Evolutionary conservation across 2,113 vertebrate species (phyloP).

Genomic region (Brachyistius frenatus): DNA sequence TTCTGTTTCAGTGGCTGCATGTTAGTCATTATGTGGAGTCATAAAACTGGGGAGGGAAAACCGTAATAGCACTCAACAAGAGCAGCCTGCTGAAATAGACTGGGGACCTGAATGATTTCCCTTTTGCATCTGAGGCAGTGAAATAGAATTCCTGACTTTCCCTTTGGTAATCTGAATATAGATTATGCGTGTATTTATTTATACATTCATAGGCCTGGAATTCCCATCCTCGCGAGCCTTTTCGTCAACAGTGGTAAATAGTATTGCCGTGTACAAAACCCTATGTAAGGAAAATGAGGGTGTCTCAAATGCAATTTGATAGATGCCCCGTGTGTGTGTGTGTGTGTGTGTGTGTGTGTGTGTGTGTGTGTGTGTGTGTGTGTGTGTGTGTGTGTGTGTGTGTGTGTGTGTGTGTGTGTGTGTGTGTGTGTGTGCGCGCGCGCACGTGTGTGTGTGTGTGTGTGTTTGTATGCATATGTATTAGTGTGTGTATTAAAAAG

Average conservation of each 20-base stretch:
- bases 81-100: conserved; percentile 58
- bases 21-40: conserved; percentile 73
- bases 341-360: conserved; percentile 6
- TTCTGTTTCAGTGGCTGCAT: conserved; percentile 66
- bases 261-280: conserved; percentile 48
- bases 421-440: conserved; percentile 3
- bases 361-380: not conserved
- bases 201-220: conserved; percentile 68
- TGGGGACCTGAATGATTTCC: conserved; percentile 68
- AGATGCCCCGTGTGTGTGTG: conserved; percentile 32
- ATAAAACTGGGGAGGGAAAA: conserved; percentile 69
- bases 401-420: conserved; percentile 21
- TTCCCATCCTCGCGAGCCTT: conserved; percentile 38
- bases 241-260: conserved; percentile 49
- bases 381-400: not conserved
- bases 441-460: conserved; percentile 6
- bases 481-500: conserved; percentile 18
- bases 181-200: conserved; percentile 75
- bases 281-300: conserved; percentile 70
- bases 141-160: conserved; percentile 72
- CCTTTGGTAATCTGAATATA: conserved; percentile 75
- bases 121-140: conserved; percentile 65
- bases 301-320: conserved; percentile 71
- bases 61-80: conserved; percentile 41
- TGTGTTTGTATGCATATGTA: conserved; percentile 8